Conservation (phyloP, 1,140 invertebrate genomes). For the Papilio xuthus region DNA sequence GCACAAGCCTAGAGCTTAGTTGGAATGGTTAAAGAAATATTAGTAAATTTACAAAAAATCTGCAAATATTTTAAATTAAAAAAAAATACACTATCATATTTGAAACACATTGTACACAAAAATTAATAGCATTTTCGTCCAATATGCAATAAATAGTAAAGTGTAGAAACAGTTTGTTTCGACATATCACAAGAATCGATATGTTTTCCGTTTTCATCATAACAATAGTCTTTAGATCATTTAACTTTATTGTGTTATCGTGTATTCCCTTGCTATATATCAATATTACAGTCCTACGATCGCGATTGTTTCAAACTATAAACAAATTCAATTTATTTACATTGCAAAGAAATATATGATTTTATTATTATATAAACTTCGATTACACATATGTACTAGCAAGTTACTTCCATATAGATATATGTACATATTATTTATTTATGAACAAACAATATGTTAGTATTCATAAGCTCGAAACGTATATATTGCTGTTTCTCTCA, state of each 20-base stretch:
- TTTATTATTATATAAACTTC: background rate
- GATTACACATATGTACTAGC: background rate
- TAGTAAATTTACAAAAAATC: too few relatives aligned
- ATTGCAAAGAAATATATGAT: background rate
- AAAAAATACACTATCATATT: too few relatives aligned
- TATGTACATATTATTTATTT: too few relatives aligned
- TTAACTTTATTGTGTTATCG: conserved; percentile 23
- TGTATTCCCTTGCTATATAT: conserved; percentile 10
- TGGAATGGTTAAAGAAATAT: too few relatives aligned
- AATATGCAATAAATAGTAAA: background rate
- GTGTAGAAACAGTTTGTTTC: background rate
- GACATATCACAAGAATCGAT: background rate
- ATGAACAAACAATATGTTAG: too few relatives aligned
- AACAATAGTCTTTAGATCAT: conserved; percentile 20
- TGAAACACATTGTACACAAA: too few relatives aligned
- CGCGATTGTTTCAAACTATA: background rate
- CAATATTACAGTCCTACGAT: background rate
- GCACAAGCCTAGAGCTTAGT: too few relatives aligned
- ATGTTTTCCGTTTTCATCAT: conserved; percentile 9
- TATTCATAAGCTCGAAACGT: too few relatives aligned
- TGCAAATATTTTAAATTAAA: too few relatives aligned
- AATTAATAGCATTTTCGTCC: background rate
- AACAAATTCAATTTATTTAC: conserved; percentile 14
- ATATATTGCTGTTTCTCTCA: too few relatives aligned
- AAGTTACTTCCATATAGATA: background rate